phyloP scores from a whole-genome alignment of 1,140 invertebrate genomes.

The Ruditapes philippinarum region DNA sequence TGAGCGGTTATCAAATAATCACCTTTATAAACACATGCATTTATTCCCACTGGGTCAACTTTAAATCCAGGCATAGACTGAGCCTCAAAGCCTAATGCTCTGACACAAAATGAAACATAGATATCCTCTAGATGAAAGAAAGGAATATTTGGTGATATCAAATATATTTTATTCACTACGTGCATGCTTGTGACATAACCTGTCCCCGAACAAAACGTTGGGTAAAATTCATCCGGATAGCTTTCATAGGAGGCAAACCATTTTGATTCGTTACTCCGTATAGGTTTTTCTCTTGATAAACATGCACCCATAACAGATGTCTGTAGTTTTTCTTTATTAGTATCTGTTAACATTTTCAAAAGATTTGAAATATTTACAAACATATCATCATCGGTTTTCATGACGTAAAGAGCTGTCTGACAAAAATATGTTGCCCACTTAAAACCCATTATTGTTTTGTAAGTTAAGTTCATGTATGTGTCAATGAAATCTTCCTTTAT shows the following conservation, averaged over 20 bases:
- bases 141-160: conserved; percentile 77
- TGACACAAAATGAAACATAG: conserved; percentile 82
- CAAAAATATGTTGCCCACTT: conserved; percentile 92
- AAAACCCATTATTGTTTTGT: conserved; percentile 94
- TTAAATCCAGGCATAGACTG: conserved; percentile 66
- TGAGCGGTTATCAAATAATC: conserved; percentile 3
- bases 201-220: conserved; percentile 86
- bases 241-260: conserved; percentile 71
- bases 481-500: conserved; percentile 94
- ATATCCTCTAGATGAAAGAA: conserved; percentile 87
- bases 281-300: not conserved
- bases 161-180: conserved; percentile 81
- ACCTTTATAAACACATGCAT: conserved; percentile 30
- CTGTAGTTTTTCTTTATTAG: not conserved
- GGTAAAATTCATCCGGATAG: conserved; percentile 84
- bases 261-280: conserved; percentile 35
- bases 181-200: conserved; percentile 85
- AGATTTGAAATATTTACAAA: conserved; percentile 85
- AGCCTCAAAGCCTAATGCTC: conserved; percentile 66
- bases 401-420: conserved; percentile 87
- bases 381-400: conserved; percentile 88
- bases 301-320: conserved; percentile 32
- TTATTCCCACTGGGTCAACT: not conserved
- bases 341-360: conserved; percentile 33
- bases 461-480: conserved; percentile 94